These are phyloP conservation scores for Protosalanx chinensis DNA, from an alignment of 2,797 vertebrate genomes.

Conservation along the genomic window DNA sequence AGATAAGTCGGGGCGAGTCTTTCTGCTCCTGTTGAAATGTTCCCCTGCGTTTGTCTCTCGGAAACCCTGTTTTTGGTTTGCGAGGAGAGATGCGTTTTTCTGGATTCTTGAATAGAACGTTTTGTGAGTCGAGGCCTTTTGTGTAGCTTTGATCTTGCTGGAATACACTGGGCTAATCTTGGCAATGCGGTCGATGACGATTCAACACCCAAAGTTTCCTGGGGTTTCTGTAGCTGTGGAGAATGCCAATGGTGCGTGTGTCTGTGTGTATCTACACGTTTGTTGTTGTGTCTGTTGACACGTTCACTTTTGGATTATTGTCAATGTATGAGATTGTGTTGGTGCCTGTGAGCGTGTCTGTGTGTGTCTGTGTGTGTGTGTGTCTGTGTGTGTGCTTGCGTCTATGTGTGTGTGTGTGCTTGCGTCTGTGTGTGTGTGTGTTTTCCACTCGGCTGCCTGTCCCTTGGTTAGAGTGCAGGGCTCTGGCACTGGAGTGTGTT, in stretches of 20 bases:
- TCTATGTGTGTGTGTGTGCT: constrained; percentile 16
- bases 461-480: constrained; percentile 51
- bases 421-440: constrained; percentile 26
- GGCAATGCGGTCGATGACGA: constrained; percentile 27
- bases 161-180: constrained; percentile 35
- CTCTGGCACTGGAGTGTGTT: constrained; percentile 64
- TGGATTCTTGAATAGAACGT: constrained; percentile 45
- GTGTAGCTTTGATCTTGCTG: constrained; percentile 53
- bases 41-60: constrained; percentile 60
- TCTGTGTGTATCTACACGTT: background rate
- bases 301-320: too few species aligned
- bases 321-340: too few species aligned
- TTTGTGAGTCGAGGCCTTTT: constrained; percentile 36
- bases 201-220: constrained; percentile 5
- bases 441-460: constrained; percentile 21
- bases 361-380: too few species aligned
- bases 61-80: constrained; percentile 46
- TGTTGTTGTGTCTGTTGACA: too few species aligned
- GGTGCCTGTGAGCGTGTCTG: too few species aligned
- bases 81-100: constrained; percentile 54
- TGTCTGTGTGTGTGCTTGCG: constrained; percentile 13
- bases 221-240: background rate
- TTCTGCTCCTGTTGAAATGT: constrained; percentile 66
- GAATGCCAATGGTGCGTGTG: constrained; percentile 18
- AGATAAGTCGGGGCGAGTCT: constrained; percentile 71